Conservation (phyloP, 2,797 vertebrate genomes). For the Graptemys geographica region DNA sequence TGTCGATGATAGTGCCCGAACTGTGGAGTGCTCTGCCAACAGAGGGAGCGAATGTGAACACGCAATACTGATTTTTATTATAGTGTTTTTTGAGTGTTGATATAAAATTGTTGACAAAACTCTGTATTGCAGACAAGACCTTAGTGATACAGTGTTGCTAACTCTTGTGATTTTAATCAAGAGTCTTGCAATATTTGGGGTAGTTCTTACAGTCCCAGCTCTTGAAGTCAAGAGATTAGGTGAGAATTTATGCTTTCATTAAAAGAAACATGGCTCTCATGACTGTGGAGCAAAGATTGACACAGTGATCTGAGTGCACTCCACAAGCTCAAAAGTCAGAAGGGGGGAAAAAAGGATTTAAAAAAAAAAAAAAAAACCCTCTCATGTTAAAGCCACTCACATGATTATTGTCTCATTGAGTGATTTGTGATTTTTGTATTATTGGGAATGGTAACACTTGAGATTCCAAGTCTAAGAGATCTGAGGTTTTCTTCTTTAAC, state of each 20-base stretch:
- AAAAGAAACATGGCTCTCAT: conserved; percentile 15
- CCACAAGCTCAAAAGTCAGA: neutral
- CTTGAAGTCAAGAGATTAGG: conserved; percentile 18
- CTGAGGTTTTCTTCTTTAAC: neutral
- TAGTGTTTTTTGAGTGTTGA: too few species aligned
- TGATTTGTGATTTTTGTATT: neutral
- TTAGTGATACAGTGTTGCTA: conserved; percentile 11
- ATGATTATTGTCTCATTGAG: neutral
- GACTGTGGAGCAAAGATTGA: neutral
- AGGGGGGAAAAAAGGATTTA: too few species aligned
- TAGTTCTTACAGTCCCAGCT: conserved; percentile 34
- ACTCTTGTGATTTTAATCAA: conserved; percentile 29
- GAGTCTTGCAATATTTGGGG: neutral
- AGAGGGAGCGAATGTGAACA: too few species aligned
- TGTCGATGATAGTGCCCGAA: too few species aligned
- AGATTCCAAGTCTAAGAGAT: neutral
- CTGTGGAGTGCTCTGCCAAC: too few species aligned
- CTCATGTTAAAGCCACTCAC: neutral
- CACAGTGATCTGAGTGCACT: neutral
- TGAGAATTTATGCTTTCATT: conserved; percentile 38
- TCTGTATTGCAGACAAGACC: neutral
- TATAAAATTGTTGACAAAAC: too few species aligned
- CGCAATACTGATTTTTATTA: too few species aligned
- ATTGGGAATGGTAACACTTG: neutral
- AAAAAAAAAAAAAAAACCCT: too few species aligned